Percentiles rank a stretch among this genome's conserved stretches.
Conservation (phyloP, 2,797 vertebrate species). For the Alcedo quadribrachys region DNA sequence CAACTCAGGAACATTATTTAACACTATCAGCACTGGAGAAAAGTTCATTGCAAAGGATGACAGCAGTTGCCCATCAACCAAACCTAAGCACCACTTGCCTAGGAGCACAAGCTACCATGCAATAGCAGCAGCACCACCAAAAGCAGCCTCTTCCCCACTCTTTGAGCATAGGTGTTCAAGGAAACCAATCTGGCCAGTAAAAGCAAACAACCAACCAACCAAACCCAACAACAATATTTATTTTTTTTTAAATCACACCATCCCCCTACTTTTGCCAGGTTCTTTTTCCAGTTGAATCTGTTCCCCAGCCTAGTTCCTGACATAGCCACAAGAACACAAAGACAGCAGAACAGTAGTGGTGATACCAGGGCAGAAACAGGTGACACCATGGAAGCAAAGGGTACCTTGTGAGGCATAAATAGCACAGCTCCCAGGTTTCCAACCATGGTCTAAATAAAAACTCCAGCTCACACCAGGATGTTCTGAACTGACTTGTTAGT, state of each 20-base stretch:
- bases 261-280: background rate
- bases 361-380: background rate
- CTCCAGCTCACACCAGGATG: background rate
- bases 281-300: background rate
- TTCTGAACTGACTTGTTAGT: background rate
- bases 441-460: background rate
- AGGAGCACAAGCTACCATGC: background rate
- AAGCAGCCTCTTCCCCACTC: background rate
- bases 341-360: background rate
- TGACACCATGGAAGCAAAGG: background rate
- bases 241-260: too few relatives aligned
- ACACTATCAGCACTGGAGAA: background rate
- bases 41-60: background rate
- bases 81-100: background rate
- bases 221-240: background rate
- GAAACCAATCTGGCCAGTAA: background rate
- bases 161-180: background rate
- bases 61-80: background rate
- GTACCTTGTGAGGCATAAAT: background rate
- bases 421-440: background rate
- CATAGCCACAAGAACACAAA: background rate
- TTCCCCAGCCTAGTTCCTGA: background rate
- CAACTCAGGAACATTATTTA: background rate
- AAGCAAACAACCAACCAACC: background rate
- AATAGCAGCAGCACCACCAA: background rate